Evolutionary conservation across 2,797 vertebrate species (phyloP).

Genomic region (Tenualosa ilisha): DNA sequence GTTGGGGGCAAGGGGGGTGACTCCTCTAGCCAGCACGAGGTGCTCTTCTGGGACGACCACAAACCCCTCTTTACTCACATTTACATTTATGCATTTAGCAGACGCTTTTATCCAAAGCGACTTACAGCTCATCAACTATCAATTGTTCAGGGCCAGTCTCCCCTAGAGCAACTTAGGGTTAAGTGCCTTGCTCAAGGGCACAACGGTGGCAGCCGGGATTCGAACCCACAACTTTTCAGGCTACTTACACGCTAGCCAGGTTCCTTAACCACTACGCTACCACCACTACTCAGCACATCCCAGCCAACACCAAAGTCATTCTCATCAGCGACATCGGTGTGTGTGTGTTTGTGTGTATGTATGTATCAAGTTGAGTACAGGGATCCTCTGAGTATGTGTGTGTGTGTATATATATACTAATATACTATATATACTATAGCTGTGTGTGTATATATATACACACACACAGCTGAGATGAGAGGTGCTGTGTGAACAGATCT

Average conservation of each 20-base stretch:
- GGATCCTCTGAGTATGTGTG: not conserved
- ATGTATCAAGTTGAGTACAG: not conserved
- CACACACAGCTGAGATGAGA: not conserved
- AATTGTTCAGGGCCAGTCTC: too few relatives aligned
- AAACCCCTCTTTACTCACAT: slow-evolving; percentile 88
- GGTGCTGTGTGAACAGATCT: not conserved
- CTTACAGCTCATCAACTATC: too few relatives aligned
- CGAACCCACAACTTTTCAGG: too few relatives aligned
- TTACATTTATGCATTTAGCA: too few relatives aligned
- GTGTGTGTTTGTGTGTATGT: not conserved
- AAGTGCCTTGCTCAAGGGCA: too few relatives aligned
- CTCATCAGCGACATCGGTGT: slow-evolving; percentile 93
- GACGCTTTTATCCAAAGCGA: too few relatives aligned
- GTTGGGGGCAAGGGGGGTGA: slow-evolving; percentile 73
- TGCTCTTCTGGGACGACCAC: slow-evolving; percentile 80
- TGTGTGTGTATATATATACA: slow-evolving; percentile 17
- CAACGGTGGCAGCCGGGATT: too few relatives aligned
- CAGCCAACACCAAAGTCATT: slow-evolving; percentile 97
- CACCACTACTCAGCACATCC: slow-evolving; percentile 96
- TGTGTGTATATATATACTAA: slow-evolving; percentile 25
- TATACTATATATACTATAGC: too few relatives aligned
- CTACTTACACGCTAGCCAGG: too few relatives aligned
- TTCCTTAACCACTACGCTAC: too few relatives aligned
- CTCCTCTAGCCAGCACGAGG: slow-evolving; percentile 81
- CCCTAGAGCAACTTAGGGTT: too few relatives aligned